Evolutionary conservation across 1,140 invertebrate species (phyloP).

Genomic region (Prorops nasuta): DNA sequence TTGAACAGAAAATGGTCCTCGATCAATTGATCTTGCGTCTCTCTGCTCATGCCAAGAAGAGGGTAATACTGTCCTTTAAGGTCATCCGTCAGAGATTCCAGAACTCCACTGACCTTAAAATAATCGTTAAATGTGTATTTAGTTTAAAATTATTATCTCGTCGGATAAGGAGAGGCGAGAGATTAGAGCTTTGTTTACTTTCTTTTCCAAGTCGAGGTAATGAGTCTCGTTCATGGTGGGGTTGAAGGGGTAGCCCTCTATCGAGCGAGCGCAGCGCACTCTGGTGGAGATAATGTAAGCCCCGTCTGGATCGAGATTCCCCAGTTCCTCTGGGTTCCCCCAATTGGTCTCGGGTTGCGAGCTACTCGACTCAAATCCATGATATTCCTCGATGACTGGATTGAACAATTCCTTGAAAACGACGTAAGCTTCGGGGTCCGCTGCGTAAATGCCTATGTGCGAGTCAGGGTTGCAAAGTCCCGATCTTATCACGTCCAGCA

Average conservation of each 20-base stretch:
- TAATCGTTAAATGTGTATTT: slow-evolving; percentile 6
- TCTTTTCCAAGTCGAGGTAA: slow-evolving; percentile 63
- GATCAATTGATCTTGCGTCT: slow-evolving; percentile 69
- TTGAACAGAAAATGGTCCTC: slow-evolving; percentile 81
- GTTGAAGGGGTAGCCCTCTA: slow-evolving; percentile 75
- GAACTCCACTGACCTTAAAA: slow-evolving; percentile 39
- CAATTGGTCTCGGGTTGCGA: slow-evolving; percentile 69
- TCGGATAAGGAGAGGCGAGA: background rate
- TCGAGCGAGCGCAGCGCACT: slow-evolving; percentile 70
- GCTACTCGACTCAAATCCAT: slow-evolving; percentile 64
- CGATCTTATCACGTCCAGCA: slow-evolving; percentile 69
- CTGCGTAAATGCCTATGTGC: slow-evolving; percentile 69
- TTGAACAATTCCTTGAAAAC: slow-evolving; percentile 71
- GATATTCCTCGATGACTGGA: slow-evolving; percentile 77
- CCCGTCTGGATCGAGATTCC: slow-evolving; percentile 70
- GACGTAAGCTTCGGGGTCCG: slow-evolving; percentile 71
- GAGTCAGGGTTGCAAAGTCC: slow-evolving; percentile 66
- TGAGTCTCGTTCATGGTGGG: slow-evolving; percentile 69
- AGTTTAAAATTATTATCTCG: no score
- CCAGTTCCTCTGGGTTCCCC: slow-evolving; percentile 66
- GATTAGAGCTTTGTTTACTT: slow-evolving; percentile 33
- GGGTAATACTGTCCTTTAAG: slow-evolving; percentile 70
- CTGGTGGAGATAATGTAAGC: slow-evolving; percentile 73
- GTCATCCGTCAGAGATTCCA: slow-evolving; percentile 59
- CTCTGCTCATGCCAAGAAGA: slow-evolving; percentile 67